phyloP scores from a whole-genome alignment of 2,113 vertebrate genomes.

The Lanius collurio region DNA sequence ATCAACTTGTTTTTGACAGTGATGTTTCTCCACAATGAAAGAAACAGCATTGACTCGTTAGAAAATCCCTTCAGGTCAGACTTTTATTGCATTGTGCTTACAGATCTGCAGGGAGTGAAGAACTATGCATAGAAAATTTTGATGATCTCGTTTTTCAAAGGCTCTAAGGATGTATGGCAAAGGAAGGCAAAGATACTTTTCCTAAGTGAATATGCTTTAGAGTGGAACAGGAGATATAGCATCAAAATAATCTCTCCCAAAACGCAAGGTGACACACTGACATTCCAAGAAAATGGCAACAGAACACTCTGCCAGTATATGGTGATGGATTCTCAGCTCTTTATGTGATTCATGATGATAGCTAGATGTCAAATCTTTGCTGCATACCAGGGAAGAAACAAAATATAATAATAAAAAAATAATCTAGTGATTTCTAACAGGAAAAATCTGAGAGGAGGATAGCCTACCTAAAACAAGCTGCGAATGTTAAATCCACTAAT shows the following conservation, averaged over 20 bases:
- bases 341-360: neutral
- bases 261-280: neutral
- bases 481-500: neutral
- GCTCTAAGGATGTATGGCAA: neutral
- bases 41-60: neutral
- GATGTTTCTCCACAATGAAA: neutral
- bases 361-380: neutral
- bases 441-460: neutral
- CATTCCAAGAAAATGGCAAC: neutral
- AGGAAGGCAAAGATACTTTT: neutral
- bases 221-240: neutral
- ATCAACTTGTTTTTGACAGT: neutral
- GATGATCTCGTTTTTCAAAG: neutral
- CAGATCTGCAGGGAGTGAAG: neutral
- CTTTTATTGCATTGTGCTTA: neutral
- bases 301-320: neutral
- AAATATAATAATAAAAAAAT: neutral
- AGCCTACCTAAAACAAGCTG: neutral
- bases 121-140: neutral
- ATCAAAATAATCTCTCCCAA: neutral
- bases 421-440: neutral
- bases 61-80: neutral
- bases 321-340: neutral
- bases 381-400: neutral
- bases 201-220: neutral